Base-by-base conservation (phyloP, 2,797 vertebrate genomes). In the Rachycentron canadum region DNA sequence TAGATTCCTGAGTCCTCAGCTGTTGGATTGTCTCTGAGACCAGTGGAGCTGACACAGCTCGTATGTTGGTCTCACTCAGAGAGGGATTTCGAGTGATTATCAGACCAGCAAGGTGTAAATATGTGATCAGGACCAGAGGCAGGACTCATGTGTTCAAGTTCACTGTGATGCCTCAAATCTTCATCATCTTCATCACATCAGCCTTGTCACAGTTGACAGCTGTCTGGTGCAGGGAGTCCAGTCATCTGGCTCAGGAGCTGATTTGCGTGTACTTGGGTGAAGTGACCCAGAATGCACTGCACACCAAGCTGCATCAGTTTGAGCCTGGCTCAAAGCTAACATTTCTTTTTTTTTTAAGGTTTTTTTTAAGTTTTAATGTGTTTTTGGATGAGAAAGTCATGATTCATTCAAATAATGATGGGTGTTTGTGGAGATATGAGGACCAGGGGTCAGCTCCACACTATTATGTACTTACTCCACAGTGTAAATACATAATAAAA, bases 161-260 rank as follows among this genome's bases (percentile, higher is more conserved):
- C n/a, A 50, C 40, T 67, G 65, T 80, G 68, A 71, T 61, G 40
- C 47, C 41, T 73, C 34, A 43, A 4, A 78, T 80, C 32, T n/a
- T n/a, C 26, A 43, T 61, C 58, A 1, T 68, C 34, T 4, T 60
- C 60, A 63, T 32, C 53, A 63, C 28, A 41, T 30, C 66, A 50
- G 57, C 45, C 16, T 8, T 25, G 45, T 67, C 14, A 10, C 17
- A 13, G 1, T 3, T 30, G 50, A 30, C 38, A 53, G 47, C 43
- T 14, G 40, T 21, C 5, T 34, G 19, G 28, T 56, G 32, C 32
- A 28, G 17, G 1, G 9, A 30, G 7, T 8, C 14, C 36, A 43
- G 0, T 28, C 4, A 28, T 23, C n/a, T 61, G 14, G 30, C 25
- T 21, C 43, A 10, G 43, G 19, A 21, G 19, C 43, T 45, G 43